Percentiles rank a stretch among this genome's conserved stretches.
These are phyloP conservation scores for Thereuonema tuberculata DNA, from an alignment of 1,140 invertebrate genomes.

Conservation along the genomic window DNA sequence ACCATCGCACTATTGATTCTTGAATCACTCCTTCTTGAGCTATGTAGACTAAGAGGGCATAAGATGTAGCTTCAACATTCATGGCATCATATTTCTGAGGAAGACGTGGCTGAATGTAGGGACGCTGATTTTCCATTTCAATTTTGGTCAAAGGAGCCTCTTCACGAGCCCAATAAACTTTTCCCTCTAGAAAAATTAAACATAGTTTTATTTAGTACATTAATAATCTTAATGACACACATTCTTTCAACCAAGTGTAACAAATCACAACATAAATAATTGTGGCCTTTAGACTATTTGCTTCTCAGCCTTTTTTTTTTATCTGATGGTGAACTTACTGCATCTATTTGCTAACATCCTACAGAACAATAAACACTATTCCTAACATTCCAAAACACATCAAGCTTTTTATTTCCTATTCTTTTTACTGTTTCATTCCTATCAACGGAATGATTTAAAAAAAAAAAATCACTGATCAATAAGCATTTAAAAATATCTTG, in stretches of 20 bases:
- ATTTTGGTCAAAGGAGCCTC: conserved; percentile 28
- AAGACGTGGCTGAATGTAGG: conserved; percentile 42
- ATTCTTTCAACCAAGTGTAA: not conserved
- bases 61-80: conserved; percentile 42
- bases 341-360: not conserved
- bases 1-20: conserved; percentile 42
- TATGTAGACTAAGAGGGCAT: conserved; percentile 41
- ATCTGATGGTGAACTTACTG: not conserved
- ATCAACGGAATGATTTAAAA: not conserved
- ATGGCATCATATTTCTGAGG: conserved; percentile 35
- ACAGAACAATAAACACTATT: not conserved
- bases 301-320: not conserved
- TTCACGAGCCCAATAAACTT: conserved; percentile 36
- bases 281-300: not conserved
- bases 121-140: conserved; percentile 44
- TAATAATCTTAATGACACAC: not conserved
- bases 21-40: conserved; percentile 36
- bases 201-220: conserved; percentile 1
- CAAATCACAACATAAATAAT: not conserved
- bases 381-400: too few species aligned
- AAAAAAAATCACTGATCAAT: not conserved
- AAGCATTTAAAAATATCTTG: not conserved
- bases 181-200: conserved; percentile 29
- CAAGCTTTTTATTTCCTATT: too few species aligned
- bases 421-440: too few species aligned